Conservation (phyloP, 2,888 invertebrate genomes). For the Cephonodes hylas region DNA sequence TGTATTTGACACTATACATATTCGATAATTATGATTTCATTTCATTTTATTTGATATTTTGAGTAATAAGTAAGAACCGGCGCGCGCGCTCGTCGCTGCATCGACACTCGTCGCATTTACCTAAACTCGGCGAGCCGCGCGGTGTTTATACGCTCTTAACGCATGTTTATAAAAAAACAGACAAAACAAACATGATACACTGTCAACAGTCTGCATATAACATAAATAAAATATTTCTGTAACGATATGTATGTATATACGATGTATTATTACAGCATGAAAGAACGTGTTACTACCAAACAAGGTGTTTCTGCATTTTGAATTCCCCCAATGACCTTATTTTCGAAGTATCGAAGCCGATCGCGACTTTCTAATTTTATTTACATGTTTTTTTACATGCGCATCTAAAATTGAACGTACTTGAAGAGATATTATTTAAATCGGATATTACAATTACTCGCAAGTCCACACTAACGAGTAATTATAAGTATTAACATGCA, state of each 20-base stretch:
- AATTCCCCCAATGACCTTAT: not conserved
- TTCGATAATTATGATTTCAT: too few relatives aligned
- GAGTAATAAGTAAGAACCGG: too few relatives aligned
- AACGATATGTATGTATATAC: too few relatives aligned
- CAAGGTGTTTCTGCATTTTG: not conserved
- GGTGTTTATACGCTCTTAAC: too few relatives aligned
- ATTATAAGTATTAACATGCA: not conserved
- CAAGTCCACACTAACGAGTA: too few relatives aligned
- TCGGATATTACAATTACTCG: too few relatives aligned
- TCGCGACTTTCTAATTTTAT: not conserved
- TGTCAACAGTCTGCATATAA: not conserved
- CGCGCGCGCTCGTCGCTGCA: too few relatives aligned
- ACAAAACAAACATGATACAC: not conserved
- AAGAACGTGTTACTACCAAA: not conserved
- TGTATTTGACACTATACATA: too few relatives aligned
- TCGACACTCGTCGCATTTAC: too few relatives aligned
- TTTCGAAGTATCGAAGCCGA: not conserved
- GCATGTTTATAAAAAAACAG: not conserved
- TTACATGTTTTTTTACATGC: not conserved
- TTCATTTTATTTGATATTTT: too few relatives aligned
- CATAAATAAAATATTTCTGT: not conserved
- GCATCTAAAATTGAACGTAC: not conserved
- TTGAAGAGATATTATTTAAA: too few relatives aligned
- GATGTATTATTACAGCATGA: not conserved
- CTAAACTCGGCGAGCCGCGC: too few relatives aligned